Conservation (phyloP, 2,888 invertebrate genomes). For the Drosophila tanythrix region DNA sequence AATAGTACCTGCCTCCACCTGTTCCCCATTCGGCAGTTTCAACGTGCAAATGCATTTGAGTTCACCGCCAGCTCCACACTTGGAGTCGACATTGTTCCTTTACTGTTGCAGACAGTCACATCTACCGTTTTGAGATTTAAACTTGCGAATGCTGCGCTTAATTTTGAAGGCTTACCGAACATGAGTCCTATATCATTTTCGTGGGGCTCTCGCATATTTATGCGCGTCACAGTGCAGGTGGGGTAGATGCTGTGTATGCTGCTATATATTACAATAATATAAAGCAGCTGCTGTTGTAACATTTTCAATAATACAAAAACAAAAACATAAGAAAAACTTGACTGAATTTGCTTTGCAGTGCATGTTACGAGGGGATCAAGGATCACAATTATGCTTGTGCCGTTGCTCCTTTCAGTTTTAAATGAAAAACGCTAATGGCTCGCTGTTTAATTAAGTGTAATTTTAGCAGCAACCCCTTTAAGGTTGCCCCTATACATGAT, state of each 20-base stretch:
- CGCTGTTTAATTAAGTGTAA: slow-evolving; percentile 84
- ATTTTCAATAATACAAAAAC: slow-evolving; percentile 47
- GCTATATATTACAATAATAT: slow-evolving; percentile 28
- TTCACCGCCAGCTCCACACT: slow-evolving; percentile 67
- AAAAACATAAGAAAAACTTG: slow-evolving; percentile 20
- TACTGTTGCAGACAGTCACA: slow-evolving; percentile 66
- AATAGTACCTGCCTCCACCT: slow-evolving; percentile 63
- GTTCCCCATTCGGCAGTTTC: slow-evolving; percentile 60
- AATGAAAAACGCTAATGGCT: slow-evolving; percentile 77
- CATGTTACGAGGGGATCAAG: slow-evolving; percentile 24
- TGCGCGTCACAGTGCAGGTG: slow-evolving; percentile 52
- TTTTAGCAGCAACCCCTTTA: slow-evolving; percentile 71
- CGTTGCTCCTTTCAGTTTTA: slow-evolving; percentile 23
- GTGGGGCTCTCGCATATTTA: slow-evolving; percentile 76
- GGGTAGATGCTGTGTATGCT: slow-evolving; percentile 20
- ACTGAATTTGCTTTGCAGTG: slow-evolving; percentile 16
- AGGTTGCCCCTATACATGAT: slow-evolving; percentile 22
- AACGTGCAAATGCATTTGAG: slow-evolving; percentile 73
- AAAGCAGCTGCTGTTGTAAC: slow-evolving; percentile 48
- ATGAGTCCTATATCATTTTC: slow-evolving; percentile 81
- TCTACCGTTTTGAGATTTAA: slow-evolving; percentile 54
- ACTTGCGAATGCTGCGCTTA: background rate
- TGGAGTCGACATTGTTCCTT: slow-evolving; percentile 50
- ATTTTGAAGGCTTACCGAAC: slow-evolving; percentile 73
- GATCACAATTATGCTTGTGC: slow-evolving; percentile 5